Conservation (phyloP, 92 coral and sea anemone species). For the Palythoa caribaeorum region DNA sequence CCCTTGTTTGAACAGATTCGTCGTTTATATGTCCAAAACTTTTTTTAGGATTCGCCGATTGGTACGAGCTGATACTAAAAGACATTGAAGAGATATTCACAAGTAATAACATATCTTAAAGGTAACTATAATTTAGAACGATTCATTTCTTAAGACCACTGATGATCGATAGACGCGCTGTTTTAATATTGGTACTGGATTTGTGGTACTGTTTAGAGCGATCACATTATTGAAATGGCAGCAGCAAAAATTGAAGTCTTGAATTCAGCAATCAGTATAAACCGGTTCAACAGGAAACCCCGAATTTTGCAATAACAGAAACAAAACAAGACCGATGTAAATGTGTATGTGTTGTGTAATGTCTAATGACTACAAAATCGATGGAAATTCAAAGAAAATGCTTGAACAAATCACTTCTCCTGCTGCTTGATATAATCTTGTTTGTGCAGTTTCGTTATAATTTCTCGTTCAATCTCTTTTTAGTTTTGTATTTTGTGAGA, state of each 20-base stretch:
- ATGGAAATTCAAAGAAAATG: background rate
- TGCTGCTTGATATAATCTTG: too few relatives aligned
- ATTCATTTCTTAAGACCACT: background rate
- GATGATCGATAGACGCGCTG: background rate
- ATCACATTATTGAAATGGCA: background rate
- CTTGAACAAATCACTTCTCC: too few relatives aligned
- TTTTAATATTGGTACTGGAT: background rate
- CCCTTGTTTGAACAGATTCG: too few relatives aligned
- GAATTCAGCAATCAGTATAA: background rate
- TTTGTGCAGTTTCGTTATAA: too few relatives aligned
- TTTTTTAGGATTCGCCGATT: background rate
- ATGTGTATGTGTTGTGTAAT: background rate
- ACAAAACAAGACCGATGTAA: background rate
- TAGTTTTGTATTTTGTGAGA: background rate
- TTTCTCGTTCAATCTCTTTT: background rate
- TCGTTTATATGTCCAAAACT: background rate
- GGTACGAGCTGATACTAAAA: background rate
- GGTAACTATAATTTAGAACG: background rate
- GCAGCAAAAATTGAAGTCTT: background rate
- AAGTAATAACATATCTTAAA: background rate
- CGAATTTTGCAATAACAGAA: background rate
- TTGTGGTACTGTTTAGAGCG: background rate
- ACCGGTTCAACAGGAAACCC: background rate
- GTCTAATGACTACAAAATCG: background rate
- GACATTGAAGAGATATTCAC: background rate